phyloP scores from a whole-genome alignment of 2,797 vertebrate species.

The Centropyge bicolor region DNA sequence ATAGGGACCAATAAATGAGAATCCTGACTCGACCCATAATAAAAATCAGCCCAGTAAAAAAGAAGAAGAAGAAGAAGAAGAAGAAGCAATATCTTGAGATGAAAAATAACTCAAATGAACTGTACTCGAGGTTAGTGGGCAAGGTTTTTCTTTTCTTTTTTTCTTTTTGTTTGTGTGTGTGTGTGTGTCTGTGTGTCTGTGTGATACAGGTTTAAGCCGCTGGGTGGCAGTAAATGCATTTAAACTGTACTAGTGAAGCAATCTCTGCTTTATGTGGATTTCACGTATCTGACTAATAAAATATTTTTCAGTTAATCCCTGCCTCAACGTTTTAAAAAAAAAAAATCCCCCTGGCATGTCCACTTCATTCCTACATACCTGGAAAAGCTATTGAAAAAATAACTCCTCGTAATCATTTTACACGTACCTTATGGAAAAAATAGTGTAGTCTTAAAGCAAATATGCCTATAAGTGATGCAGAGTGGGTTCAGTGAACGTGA shows the following conservation, averaged over 20 bases:
- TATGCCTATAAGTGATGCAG: background rate
- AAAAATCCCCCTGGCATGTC: too few relatives aligned
- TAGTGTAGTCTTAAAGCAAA: background rate
- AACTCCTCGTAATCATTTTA: background rate
- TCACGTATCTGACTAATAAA: background rate
- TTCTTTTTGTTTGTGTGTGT: background rate
- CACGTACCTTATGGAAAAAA: background rate
- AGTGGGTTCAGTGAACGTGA: background rate
- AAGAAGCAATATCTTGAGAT: background rate
- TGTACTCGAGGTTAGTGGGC: background rate
- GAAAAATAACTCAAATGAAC: background rate
- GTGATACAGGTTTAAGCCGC: conserved; percentile 23
- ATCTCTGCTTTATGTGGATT: background rate
- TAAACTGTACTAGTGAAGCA: too few relatives aligned
- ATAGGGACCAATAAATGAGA: conserved; percentile 20
- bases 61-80: too few relatives aligned
- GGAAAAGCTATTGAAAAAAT: too few relatives aligned
- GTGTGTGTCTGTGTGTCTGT: background rate
- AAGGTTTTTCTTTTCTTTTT: background rate
- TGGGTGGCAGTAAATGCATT: conserved; percentile 47
- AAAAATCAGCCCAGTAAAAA: background rate
- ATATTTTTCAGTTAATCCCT: background rate
- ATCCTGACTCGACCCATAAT: background rate
- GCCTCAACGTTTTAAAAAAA: background rate
- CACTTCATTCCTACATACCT: too few relatives aligned